Percentiles rank a stretch among this genome's conserved stretches.
These are phyloP conservation scores for Rafetus swinhoei DNA, from an alignment of 2,113 vertebrate genomes.

Conservation along the genomic window DNA sequence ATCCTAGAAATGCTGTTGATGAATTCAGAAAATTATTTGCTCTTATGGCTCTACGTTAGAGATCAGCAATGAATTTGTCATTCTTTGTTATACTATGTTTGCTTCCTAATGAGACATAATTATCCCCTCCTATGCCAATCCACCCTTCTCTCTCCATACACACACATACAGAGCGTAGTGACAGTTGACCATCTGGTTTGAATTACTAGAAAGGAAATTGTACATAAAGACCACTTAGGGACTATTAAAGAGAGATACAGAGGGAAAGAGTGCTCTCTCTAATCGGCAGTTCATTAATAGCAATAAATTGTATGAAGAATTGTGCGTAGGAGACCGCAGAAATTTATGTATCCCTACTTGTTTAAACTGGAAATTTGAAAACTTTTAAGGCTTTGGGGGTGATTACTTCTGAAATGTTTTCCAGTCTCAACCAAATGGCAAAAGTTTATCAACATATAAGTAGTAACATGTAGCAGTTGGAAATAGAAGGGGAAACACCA, in stretches of 20 bases:
- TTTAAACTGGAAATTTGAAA: conserved; percentile 40
- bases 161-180: fast-evolving
- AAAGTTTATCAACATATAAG: background rate
- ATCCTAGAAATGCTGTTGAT: background rate
- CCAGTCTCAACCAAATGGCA: background rate
- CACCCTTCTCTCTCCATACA: background rate
- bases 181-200: conserved; percentile 38
- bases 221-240: conserved; percentile 29
- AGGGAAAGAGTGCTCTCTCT: conserved; percentile 11
- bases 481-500: background rate
- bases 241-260: conserved; percentile 1
- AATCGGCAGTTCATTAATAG: conserved; percentile 68
- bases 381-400: conserved; percentile 14
- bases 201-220: conserved; percentile 37
- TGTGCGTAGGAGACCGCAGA: conserved; percentile 34
- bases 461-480: background rate
- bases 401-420: conserved; percentile 23
- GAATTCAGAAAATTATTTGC: background rate
- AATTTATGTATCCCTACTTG: conserved; percentile 33
- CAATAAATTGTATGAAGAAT: conserved; percentile 42
- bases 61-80: background rate
- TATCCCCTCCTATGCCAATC: background rate
- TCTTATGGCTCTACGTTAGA: background rate
- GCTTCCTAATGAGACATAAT: too few relatives aligned
- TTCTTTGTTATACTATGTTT: background rate